These are phyloP conservation scores for Prionailurus bengalensis DNA, from an alignment of 2,113 vertebrate genomes.

Conservation along the genomic window DNA sequence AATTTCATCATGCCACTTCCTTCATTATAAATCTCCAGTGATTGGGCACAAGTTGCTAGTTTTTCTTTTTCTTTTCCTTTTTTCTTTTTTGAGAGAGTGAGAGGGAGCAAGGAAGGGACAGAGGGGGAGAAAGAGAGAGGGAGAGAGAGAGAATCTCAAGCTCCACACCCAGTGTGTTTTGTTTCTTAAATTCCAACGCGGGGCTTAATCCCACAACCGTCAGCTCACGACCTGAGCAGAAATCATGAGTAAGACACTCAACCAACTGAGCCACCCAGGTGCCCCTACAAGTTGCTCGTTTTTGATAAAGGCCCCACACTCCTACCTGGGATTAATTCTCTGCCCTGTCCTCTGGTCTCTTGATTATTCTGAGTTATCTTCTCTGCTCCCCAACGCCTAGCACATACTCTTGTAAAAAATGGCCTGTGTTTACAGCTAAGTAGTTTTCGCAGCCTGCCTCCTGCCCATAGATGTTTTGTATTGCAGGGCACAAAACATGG, in stretches of 20 bases:
- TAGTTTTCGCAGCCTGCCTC: not conserved
- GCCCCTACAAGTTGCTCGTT: not conserved
- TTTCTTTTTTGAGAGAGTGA: no score
- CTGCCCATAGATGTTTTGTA: not conserved
- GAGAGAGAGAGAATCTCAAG: no score
- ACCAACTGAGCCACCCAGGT: no score
- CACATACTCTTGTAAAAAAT: not conserved
- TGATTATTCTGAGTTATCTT: not conserved
- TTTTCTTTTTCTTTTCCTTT: not conserved
- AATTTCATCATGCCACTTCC: not conserved
- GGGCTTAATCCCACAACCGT: no score
- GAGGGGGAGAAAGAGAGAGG: no score
- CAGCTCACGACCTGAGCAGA: no score
- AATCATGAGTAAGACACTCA: no score
- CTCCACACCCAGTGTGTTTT: no score
- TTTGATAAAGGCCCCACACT: not conserved
- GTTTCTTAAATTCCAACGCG: no score
- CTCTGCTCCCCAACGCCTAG: not conserved
- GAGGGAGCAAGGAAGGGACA: no score
- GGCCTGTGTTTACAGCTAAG: not conserved
- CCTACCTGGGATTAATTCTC: not conserved
- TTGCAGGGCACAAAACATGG: not conserved
- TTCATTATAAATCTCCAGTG: not conserved
- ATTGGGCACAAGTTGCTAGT: not conserved
- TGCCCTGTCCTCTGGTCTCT: not conserved